Conservation (phyloP, 2,888 invertebrate species). For the Lomographa bimaculata region DNA sequence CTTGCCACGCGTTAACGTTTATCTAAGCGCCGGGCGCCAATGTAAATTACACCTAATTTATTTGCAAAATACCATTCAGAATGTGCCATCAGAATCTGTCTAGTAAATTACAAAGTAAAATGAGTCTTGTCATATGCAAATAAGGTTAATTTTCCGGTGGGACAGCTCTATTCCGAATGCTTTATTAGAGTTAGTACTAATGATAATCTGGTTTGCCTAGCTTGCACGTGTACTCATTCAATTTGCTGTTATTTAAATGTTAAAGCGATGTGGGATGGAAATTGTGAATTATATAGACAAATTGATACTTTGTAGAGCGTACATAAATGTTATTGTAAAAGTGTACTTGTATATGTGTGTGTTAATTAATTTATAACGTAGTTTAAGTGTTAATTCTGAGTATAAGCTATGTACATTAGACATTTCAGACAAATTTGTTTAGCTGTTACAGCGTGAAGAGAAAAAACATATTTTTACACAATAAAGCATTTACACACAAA, state of each 20-base stretch:
- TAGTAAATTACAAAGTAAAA: slow-evolving; percentile 17
- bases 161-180: neutral
- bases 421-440: too few species aligned
- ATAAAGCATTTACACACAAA: too few species aligned
- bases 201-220: slow-evolving; percentile 38
- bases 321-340: too few species aligned
- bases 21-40: slow-evolving; percentile 16
- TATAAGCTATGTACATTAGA: too few species aligned
- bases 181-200: slow-evolving; percentile 13
- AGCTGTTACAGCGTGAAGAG: too few species aligned
- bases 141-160: slow-evolving; percentile 17
- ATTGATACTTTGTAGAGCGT: neutral
- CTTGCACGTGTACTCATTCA: slow-evolving; percentile 41
- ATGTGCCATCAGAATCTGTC: slow-evolving; percentile 19
- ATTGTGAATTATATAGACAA: neutral
- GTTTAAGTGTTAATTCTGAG: too few species aligned
- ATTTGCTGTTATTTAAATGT: slow-evolving; percentile 25
- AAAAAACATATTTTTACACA: too few species aligned
- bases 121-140: slow-evolving; percentile 11
- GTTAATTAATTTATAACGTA: too few species aligned
- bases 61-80: slow-evolving; percentile 24
- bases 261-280: slow-evolving; percentile 4
- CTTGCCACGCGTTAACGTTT: slow-evolving; percentile 6
- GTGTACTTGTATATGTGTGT: too few species aligned
- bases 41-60: slow-evolving; percentile 23